Conservation (phyloP, 2,888 invertebrate species). For the Platycheirus albimanus region DNA sequence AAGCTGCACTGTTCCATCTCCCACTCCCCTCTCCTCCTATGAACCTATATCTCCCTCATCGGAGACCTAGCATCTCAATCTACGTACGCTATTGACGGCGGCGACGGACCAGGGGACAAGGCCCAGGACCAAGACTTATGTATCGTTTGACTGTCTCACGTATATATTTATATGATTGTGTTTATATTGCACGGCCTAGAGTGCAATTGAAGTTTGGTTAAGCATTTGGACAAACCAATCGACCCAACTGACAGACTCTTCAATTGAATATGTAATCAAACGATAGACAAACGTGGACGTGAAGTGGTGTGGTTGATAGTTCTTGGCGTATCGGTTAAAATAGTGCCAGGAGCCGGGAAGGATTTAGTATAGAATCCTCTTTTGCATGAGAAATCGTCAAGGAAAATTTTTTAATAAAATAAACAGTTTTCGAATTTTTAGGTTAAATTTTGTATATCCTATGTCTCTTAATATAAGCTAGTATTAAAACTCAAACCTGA, state of each 20-base stretch:
- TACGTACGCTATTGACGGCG: conserved; percentile 9
- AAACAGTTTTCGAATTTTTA: too few species aligned
- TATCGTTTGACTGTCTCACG: conserved; percentile 57
- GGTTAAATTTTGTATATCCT: too few species aligned
- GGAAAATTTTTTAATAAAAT: too few species aligned
- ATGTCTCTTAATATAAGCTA: too few species aligned
- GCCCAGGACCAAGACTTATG: conserved; percentile 10
- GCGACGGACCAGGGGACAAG: too few species aligned
- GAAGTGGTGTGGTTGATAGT: neutral
- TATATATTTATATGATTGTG: conserved; percentile 2
- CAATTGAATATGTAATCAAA: conserved; percentile 43
- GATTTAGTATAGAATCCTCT: too few species aligned
- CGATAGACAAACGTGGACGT: neutral
- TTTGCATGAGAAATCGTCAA: too few species aligned
- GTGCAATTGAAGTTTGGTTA: conserved; percentile 30
- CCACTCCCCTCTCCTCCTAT: neutral
- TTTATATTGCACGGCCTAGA: conserved; percentile 20
- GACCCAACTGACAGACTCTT: conserved; percentile 50
- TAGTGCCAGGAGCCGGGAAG: too few species aligned
- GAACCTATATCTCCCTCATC: conserved; percentile 30
- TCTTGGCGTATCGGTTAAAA: too few species aligned
- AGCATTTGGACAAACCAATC: conserved; percentile 54
- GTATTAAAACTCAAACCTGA: too few species aligned
- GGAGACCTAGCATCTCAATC: conserved; percentile 49
- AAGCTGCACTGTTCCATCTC: conserved; percentile 56